phyloP scores from a whole-genome alignment of 37 sponge, comb jelly and placozoan genomes.

The Beroe ovata region DNA sequence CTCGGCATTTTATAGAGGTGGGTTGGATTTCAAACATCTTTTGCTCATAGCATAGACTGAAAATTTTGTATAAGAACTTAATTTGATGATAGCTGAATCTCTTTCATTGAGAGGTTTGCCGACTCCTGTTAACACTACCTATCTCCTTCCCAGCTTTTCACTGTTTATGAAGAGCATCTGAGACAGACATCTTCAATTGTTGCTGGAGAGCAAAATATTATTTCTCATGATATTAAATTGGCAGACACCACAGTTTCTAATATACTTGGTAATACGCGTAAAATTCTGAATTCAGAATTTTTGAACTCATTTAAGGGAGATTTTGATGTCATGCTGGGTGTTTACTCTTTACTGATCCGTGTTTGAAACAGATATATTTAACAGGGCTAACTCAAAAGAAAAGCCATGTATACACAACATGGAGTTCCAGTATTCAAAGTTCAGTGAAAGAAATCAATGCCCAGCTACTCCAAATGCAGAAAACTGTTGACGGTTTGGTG shows the following conservation, averaged over 20 bases:
- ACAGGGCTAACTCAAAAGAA: conserved; percentile 6
- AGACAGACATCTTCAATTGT: background rate
- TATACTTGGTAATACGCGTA: background rate
- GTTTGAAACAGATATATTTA: background rate
- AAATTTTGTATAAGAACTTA: no score
- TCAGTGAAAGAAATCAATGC: conserved; percentile 3
- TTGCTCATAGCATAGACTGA: no score
- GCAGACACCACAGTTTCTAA: background rate
- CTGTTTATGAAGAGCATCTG: conserved; percentile 44
- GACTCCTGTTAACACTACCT: no score
- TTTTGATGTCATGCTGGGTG: no score
- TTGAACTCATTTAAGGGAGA: no score
- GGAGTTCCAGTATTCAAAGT: conserved; percentile 26
- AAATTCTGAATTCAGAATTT: no score
- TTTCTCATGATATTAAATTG: background rate
- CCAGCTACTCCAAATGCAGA: background rate
- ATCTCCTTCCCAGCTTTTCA: background rate
- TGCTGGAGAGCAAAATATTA: background rate
- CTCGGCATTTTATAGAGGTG: no score
- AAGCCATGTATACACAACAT: background rate
- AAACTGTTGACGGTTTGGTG: background rate
- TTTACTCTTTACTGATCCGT: background rate
- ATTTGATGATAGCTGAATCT: no score
- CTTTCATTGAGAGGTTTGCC: no score
- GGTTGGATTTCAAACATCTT: no score